These are phyloP conservation scores for Leptothorax acervorum DNA, from an alignment of 2,888 invertebrate species.

Conservation along the genomic window DNA sequence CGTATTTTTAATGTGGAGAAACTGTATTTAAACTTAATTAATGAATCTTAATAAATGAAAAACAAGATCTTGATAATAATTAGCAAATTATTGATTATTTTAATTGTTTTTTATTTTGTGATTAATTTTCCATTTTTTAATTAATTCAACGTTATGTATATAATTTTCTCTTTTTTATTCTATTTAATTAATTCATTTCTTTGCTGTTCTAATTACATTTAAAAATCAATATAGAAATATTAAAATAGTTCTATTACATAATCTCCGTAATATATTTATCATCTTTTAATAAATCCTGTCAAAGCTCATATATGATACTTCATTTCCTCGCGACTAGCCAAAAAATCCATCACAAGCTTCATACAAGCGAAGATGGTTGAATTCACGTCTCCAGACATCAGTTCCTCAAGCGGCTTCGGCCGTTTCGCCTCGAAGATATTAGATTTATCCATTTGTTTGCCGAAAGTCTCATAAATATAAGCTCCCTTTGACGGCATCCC, in stretches of 20 bases:
- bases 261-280: background rate
- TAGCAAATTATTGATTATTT: background rate
- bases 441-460: slow-evolving; percentile 85
- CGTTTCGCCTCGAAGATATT: slow-evolving; percentile 79
- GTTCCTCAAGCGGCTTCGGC: slow-evolving; percentile 70
- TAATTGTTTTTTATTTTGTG: background rate
- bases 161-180: background rate
- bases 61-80: background rate
- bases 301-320: background rate
- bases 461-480: slow-evolving; percentile 85
- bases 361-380: slow-evolving; percentile 28
- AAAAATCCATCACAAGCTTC: slow-evolving; percentile 35
- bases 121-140: background rate
- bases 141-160: background rate
- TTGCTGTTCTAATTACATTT: background rate
- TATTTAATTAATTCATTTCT: slow-evolving; percentile 1
- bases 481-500: slow-evolving; percentile 84
- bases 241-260: background rate
- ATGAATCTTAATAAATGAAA: background rate
- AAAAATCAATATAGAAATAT: slow-evolving; percentile 4
- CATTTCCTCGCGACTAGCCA: slow-evolving; percentile 5
- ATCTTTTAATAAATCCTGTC: slow-evolving; percentile 24
- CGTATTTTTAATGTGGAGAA: background rate
- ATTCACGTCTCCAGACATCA: slow-evolving; percentile 48
- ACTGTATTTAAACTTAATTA: background rate